phyloP scores from a whole-genome alignment of 2,113 vertebrate species.

The Pleuronectes platessa region DNA sequence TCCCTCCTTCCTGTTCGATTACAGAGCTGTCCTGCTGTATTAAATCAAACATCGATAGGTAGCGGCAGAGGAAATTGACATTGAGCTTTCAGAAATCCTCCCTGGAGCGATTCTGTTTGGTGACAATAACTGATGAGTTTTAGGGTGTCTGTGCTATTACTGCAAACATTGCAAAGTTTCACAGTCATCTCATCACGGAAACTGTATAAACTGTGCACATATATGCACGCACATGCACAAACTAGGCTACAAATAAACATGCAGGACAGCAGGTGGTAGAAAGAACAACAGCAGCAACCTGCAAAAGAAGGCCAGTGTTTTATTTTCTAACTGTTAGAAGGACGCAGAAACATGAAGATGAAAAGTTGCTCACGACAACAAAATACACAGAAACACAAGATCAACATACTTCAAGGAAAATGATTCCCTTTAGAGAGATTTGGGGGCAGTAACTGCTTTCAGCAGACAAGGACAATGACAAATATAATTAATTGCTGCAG shows the following conservation, averaged over 20 bases:
- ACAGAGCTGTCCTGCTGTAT: conserved; percentile 19
- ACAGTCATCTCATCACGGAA: not conserved
- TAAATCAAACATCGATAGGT: conserved; percentile 48
- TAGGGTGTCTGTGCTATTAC: not conserved
- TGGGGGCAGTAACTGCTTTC: conserved; percentile 16
- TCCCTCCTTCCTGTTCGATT: conserved; percentile 21
- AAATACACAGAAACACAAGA: conserved; percentile 5
- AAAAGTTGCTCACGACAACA: conserved; percentile 12
- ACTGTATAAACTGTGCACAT: not conserved
- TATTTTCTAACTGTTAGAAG: conserved; percentile 29
- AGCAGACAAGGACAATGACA: conserved; percentile 4
- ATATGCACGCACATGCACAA: not conserved
- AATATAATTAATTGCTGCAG: not conserved
- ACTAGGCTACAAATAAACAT: conserved; percentile 7
- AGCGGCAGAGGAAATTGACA: conserved; percentile 42
- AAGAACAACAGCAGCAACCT: conserved; percentile 28
- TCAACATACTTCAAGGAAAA: conserved; percentile 6
- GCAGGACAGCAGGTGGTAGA: conserved; percentile 39
- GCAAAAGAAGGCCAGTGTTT: conserved; percentile 20
- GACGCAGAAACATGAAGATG: not conserved
- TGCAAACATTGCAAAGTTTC: not conserved
- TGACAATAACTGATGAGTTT: conserved; percentile 23
- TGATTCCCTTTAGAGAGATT: conserved; percentile 19
- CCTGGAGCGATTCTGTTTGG: conserved; percentile 32
- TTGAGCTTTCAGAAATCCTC: conserved; percentile 50